These are phyloP conservation scores for Melinaea marsaeus DNA, from an alignment of 2,888 invertebrate genomes.

Conservation along the genomic window DNA sequence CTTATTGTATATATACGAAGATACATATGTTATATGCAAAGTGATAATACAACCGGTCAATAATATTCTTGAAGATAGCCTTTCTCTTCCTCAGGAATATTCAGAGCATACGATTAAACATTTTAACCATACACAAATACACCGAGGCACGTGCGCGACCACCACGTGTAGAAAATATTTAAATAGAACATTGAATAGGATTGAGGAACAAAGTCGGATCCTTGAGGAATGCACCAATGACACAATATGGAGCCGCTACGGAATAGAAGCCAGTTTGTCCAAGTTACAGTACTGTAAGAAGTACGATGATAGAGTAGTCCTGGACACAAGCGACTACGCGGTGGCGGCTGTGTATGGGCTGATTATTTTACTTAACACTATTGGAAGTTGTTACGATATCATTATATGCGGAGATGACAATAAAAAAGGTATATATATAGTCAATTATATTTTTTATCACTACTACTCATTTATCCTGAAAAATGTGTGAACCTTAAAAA, in stretches of 20 bases:
- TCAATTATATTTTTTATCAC: too few relatives aligned
- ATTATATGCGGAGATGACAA: constrained; percentile 36
- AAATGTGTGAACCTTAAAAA: background rate
- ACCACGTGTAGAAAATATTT: constrained; percentile 43
- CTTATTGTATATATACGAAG: too few relatives aligned
- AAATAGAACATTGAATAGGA: constrained; percentile 33
- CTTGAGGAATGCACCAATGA: constrained; percentile 61
- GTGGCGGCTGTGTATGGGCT: constrained; percentile 52
- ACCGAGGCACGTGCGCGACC: constrained; percentile 61
- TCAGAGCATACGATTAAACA: constrained; percentile 58
- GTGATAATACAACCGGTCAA: background rate
- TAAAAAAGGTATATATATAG: constrained; percentile 42
- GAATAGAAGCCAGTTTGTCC: constrained; percentile 48
- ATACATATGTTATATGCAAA: too few relatives aligned
- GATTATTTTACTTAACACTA: constrained; percentile 49
- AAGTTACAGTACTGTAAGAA: constrained; percentile 54
- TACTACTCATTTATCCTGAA: too few relatives aligned
- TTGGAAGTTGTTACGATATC: constrained; percentile 54
- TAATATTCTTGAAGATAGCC: background rate
- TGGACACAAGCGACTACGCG: constrained; percentile 50
- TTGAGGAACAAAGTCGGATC: constrained; percentile 40
- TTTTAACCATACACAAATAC: constrained; percentile 64
- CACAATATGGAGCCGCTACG: constrained; percentile 50
- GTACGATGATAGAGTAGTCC: constrained; percentile 36
- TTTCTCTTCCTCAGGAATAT: constrained; percentile 51